Conservation (phyloP, 2,113 vertebrate genomes). For the Albula glossodonta region DNA sequence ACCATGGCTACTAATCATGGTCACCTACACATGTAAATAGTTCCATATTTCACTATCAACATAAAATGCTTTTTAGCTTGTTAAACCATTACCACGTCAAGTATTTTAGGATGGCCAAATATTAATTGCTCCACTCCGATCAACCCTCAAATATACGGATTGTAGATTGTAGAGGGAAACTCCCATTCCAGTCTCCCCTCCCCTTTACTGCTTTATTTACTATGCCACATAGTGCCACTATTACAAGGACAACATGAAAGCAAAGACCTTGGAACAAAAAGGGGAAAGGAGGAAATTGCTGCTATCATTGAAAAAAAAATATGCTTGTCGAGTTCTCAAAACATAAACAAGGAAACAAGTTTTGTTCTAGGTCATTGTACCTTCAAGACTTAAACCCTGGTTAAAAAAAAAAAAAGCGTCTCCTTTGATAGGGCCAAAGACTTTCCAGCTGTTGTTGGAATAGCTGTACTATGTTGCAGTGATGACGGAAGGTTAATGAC, state of each 20-base stretch:
- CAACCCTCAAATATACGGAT: too few species aligned
- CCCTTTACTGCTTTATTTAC: neutral
- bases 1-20: too few species aligned
- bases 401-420: neutral
- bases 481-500: neutral
- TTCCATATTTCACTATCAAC: too few species aligned
- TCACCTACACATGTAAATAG: too few species aligned
- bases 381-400: neutral
- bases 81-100: too few species aligned
- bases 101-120: too few species aligned
- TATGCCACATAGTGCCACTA: neutral
- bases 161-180: neutral
- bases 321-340: neutral
- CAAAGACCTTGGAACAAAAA: neutral
- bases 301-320: neutral
- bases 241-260: neutral
- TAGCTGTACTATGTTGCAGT: neutral
- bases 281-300: neutral
- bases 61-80: too few species aligned
- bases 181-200: constrained; percentile 27
- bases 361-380: neutral
- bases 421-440: neutral
- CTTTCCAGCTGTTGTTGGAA: neutral
- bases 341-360: neutral
- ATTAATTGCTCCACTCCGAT: too few species aligned